phyloP scores from a whole-genome alignment of 1,140 invertebrate species.

The Lordiphosa collinella region DNA sequence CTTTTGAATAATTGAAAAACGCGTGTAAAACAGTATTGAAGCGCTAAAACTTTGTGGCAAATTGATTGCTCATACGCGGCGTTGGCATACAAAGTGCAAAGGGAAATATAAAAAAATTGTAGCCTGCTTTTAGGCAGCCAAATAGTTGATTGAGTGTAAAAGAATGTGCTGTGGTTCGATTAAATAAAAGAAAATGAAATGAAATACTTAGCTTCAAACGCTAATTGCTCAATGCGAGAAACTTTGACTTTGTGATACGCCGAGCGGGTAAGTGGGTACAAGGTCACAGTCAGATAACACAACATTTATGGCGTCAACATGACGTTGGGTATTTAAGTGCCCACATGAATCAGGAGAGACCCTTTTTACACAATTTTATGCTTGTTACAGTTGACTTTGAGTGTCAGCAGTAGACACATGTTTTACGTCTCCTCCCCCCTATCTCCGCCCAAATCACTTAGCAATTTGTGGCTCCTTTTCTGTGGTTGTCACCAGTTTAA shows the following conservation, averaged over 20 bases:
- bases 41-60: constrained; percentile 29
- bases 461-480: constrained; percentile 55
- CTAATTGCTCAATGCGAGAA: constrained; percentile 41
- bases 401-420: constrained; percentile 32
- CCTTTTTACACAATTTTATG: constrained; percentile 39
- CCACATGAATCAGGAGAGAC: constrained; percentile 17
- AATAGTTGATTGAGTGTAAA: constrained; percentile 48
- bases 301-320: constrained; percentile 40
- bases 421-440: constrained; percentile 26
- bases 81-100: constrained; percentile 12
- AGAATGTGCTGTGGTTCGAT: constrained; percentile 1
- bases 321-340: constrained; percentile 27
- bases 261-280: constrained; percentile 40
- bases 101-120: constrained; percentile 47
- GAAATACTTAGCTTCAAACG: constrained; percentile 2
- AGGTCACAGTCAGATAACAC: not conserved
- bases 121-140: constrained; percentile 52
- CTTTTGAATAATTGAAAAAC: constrained; percentile 60
- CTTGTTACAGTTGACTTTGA: constrained; percentile 56
- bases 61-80: constrained; percentile 61
- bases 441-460: constrained; percentile 47
- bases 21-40: constrained; percentile 30
- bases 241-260: constrained; percentile 17
- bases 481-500: constrained; percentile 66
- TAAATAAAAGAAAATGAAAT: constrained; percentile 23